phyloP scores from a whole-genome alignment of 1,140 invertebrate species.

The Trichomalopsis sarcophagae region DNA sequence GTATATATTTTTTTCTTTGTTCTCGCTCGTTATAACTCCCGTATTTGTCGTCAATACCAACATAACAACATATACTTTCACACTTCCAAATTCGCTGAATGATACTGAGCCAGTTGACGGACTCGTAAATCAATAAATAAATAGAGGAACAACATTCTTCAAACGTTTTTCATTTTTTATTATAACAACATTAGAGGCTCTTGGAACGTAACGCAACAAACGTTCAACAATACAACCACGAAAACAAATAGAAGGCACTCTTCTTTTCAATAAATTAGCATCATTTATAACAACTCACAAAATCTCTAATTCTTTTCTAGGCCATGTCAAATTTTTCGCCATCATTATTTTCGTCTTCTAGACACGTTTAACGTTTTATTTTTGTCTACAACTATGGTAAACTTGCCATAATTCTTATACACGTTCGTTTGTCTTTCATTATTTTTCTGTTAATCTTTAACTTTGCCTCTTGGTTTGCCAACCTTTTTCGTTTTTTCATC shows the following conservation, averaged over 20 bases:
- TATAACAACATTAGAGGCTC: conserved; percentile 74
- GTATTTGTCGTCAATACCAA: conserved; percentile 55
- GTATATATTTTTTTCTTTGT: conserved; percentile 56
- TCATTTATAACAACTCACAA: conserved; percentile 64
- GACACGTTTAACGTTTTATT: conserved; percentile 44
- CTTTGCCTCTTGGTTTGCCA: conserved; percentile 54
- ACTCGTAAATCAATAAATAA: conserved; percentile 63
- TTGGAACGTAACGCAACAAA: conserved; percentile 73
- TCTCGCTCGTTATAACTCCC: conserved; percentile 53
- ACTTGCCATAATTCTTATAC: conserved; percentile 49
- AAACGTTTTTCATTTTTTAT: conserved; percentile 65
- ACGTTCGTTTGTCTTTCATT: conserved; percentile 46
- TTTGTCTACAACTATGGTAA: conserved; percentile 51
- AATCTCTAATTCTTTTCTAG: conserved; percentile 60
- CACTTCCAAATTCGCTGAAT: conserved; percentile 63
- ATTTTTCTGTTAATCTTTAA: conserved; percentile 27
- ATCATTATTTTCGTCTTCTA: conserved; percentile 46
- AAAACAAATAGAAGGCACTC: conserved; percentile 75
- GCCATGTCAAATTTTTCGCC: conserved; percentile 60
- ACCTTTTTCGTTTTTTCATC: conserved; percentile 57
- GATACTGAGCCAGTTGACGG: conserved; percentile 51
- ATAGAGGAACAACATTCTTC: conserved; percentile 72
- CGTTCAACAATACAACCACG: conserved; percentile 72
- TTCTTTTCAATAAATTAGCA: conserved; percentile 70
- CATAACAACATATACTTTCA: conserved; percentile 62